Evolutionary conservation across 2,797 vertebrate genomes (phyloP).

Genomic region (Rhodeus uyekii): DNA sequence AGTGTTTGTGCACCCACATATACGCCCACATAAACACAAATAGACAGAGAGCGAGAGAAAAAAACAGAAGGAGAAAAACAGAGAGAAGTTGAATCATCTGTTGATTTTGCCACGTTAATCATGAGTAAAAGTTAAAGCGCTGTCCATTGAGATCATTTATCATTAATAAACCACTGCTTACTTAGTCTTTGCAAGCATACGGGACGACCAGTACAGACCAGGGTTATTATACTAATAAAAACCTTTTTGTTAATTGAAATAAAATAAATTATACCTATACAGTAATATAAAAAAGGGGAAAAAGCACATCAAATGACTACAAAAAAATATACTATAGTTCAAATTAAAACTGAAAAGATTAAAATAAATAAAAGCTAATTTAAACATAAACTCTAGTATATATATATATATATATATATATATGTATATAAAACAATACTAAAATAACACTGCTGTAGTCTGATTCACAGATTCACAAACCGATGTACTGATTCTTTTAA

Average conservation of each 20-base stretch:
- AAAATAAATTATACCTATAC: too few relatives aligned
- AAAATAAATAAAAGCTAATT: background rate
- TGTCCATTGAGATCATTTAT: constrained; percentile 2
- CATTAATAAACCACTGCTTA: background rate
- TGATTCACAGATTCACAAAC: background rate
- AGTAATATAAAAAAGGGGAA: background rate
- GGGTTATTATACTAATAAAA: background rate
- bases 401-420: background rate
- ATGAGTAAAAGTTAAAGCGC: background rate
- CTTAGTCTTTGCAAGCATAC: background rate
- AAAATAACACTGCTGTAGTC: background rate
- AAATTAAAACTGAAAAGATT: background rate
- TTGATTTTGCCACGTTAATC: constrained; percentile 15
- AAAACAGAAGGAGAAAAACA: constrained; percentile 8
- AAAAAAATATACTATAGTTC: too few relatives aligned
- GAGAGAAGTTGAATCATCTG: constrained; percentile 5
- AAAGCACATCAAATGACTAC: background rate
- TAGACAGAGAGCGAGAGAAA: background rate
- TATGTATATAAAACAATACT: background rate
- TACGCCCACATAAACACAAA: constrained; percentile 17
- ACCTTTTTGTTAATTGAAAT: background rate
- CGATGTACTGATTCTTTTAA: background rate
- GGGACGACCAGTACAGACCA: background rate
- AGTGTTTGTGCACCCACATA: constrained; percentile 3
- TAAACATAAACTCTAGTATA: background rate